Base-by-base conservation (phyloP, 2,888 invertebrate species). In the Ormyrus thymus region DNA sequence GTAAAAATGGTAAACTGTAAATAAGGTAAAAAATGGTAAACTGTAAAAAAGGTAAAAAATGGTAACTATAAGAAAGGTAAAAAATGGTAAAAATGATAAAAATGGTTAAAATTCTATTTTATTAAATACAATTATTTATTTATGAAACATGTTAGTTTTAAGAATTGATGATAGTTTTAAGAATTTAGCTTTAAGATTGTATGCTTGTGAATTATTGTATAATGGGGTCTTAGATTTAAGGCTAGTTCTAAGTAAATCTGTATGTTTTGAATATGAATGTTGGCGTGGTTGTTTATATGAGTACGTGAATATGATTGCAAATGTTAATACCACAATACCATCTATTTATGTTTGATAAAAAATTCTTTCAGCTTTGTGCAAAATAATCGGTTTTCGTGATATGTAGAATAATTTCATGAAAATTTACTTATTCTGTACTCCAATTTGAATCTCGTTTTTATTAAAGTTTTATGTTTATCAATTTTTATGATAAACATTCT, bases 181-280 rank as follows among this genome's bases (percentile, higher is more conserved):
- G 13, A 1, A 56, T 53, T 48, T 29, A 29, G 45, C 13, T 50
- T 15, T 71, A 58, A 76, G 43, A 15, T 45, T 68, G 74, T 79
- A 11, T 70, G 78, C 51, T 69, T 78, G 73, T 78, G 72, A 59
- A 72, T 6, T 48, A 13, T n/a, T 9, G 68, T 56, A 8, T 62
- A 46, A 50, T 70, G 58, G 15, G 45, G n/a, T 4, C 6, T 53
- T 76, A 75, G 8, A 6, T 58, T 46, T 75, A 68, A 68, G 68
- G 29, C 29, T 29, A 9, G 15, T 50, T 71, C 59, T 59, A 68
- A 13, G 29, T 29, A 29, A 29, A 29, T 29, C 29, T 29, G 29
- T 29, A 45, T 51, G 6, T 45, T 59, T 59, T 72, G 68, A 73
- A 68, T 68, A 72, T 68, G 55, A 10, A 43, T 72, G 77, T 7